These are phyloP conservation scores for Hemistola chrysoprasaria DNA, from an alignment of 2,888 invertebrate species.

Conservation along the genomic window DNA sequence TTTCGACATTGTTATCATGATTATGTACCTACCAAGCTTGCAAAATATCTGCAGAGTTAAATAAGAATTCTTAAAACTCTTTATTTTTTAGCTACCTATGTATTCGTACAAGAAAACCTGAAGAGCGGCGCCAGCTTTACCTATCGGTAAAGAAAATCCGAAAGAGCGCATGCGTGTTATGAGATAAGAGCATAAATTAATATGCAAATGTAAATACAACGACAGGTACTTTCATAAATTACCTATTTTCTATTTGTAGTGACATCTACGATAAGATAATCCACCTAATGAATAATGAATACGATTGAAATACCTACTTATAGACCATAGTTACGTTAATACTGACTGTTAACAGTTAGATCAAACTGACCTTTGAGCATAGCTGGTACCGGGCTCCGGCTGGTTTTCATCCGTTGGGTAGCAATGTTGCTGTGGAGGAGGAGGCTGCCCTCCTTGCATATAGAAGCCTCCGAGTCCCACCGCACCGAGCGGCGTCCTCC, in stretches of 20 bases:
- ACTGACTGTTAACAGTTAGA: too few relatives aligned
- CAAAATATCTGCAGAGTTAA: too few relatives aligned
- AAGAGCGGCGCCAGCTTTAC: too few relatives aligned
- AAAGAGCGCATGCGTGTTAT: conserved; percentile 20
- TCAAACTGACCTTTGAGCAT: conserved; percentile 72
- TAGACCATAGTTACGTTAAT: too few relatives aligned
- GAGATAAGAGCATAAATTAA: background rate
- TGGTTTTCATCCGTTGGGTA: conserved; percentile 90
- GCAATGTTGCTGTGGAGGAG: conserved; percentile 78
- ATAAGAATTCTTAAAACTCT: too few relatives aligned
- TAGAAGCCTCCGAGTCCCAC: conserved; percentile 95
- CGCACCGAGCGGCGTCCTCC: conserved; percentile 91
- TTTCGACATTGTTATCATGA: too few relatives aligned
- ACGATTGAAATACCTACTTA: too few relatives aligned
- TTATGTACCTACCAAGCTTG: too few relatives aligned
- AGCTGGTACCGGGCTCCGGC: conserved; percentile 85
- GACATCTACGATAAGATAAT: too few relatives aligned
- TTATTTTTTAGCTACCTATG: too few relatives aligned
- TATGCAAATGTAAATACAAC: background rate
- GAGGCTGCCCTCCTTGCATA: conserved; percentile 85
- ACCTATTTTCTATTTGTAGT: background rate
- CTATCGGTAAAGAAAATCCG: background rate
- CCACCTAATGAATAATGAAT: too few relatives aligned
- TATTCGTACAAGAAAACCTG: too few relatives aligned
- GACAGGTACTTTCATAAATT: background rate